Base-by-base conservation (phyloP, 2,113 vertebrate species). In the Shinisaurus crocodilurus region DNA sequence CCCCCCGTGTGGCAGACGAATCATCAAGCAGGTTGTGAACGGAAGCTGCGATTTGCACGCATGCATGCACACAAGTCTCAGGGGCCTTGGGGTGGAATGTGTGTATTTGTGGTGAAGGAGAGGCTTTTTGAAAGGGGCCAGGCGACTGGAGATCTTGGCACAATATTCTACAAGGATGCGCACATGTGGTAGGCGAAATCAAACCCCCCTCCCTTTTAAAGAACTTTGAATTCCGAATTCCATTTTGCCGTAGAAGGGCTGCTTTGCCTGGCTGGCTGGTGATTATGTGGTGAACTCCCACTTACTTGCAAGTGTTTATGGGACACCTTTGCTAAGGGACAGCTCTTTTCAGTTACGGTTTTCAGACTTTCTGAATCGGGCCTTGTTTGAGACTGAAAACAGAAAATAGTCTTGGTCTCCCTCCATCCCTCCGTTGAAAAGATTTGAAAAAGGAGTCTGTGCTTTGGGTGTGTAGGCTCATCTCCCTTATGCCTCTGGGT, bases 1-100 rank as follows among this genome's bases (percentile, higher is more conserved):
- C 75, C 15, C 2, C 94, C 93, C 92, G 94, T 95, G 94, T 92
- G 95, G 95, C 90, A 91, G 93, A 93, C 50, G 91, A 92, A 93
- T 91, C 0, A 0, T 9, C 6, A 40, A 85, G 88, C 40, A 6
- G 6, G 29, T 50, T 10, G 3, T 91, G 85, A 82, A 57, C 87
- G 91, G 93, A 82, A 94, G 82, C 20, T 0, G 84, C 0, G 1
- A 69, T 27, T 65, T 88, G 37, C 37, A 0, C 67, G 20, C 87
- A 84, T n/a, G 87, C 9, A 7, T 1, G 4, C 4, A 7, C 23
- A 37, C 20, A 20, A 37, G n/a, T 18, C 54, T 34, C 92, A 3
- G 27, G n/a, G 76, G 90, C 70, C 18, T 48, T 60, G 74, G 86
- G 40, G 4, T 50, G 70, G 82, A 29, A 89, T 57, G 60, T 69